Evolutionary conservation across 2,888 invertebrate species (phyloP), one percentile per base, ranked within the genome.

Genomic region (Patella depressa): DNA sequence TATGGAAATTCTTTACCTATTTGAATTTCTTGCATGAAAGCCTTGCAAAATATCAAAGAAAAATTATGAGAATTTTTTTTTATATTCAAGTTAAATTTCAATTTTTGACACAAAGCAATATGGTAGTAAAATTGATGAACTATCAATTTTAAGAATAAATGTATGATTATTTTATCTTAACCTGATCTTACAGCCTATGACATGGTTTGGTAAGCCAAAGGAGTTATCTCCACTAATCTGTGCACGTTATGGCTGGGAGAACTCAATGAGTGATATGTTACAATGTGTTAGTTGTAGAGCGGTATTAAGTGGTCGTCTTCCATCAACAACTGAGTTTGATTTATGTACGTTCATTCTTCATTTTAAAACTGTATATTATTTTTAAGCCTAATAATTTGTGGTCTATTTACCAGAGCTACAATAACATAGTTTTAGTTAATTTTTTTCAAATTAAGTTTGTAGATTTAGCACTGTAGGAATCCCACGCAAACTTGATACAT

Each of bases 231-330:
- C 90, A 7, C 77, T 89, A 73, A 83, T 85, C 7, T 90, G 90
- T 85, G 88, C 90, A 1, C 86, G 88, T n/a, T 89, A 87, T 83
- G 90, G 90, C 7, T 90, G 90, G 90, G 82, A 86, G 79, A 90
- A 89, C 75, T 82, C 80, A 7, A 88, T 88, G 9, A 76, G 79
- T 34, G 89, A 90, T 79, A 85, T 89, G 82, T 81, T 90, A 65
- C 85, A 85, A 72, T 90, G 90, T 85, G 86, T 86, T 12, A 82
- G 85, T 29, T 90, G 90, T 79, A 84, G 84, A 69, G 84, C 85
- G 0, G 80, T 84, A 24, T 74, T 90, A 1, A 85, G 85, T 83
- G 90, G 87, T 19, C 78, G 85, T 57, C 81, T 89, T 19, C 88
- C 89, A 2, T 81, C 81, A 24, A 80, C 81, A 45, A 77, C 82